phyloP scores from a whole-genome alignment of 2,113 vertebrate species.

The Sinocyclocheilus anshuiensis region DNA sequence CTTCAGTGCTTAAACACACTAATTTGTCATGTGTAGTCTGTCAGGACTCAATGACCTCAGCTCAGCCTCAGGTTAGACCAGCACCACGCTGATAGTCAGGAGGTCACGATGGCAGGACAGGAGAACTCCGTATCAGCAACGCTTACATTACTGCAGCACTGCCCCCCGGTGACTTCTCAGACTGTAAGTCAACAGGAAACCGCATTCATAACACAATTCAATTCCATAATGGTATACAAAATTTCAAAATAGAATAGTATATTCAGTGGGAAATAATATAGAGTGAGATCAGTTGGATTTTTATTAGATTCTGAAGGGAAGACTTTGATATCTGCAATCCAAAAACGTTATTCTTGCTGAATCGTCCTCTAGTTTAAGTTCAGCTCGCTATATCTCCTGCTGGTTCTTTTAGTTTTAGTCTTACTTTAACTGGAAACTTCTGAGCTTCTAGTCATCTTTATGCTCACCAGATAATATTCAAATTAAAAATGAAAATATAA shows the following conservation, averaged over 20 bases:
- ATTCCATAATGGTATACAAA: neutral
- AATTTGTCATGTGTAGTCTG: constrained; percentile 40
- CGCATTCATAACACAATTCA: neutral
- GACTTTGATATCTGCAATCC: neutral
- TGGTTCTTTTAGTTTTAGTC: neutral
- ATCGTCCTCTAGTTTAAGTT: neutral
- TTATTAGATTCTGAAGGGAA: neutral
- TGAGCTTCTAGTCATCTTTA: too few relatives aligned
- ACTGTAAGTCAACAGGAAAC: neutral
- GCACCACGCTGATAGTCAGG: constrained; percentile 20
- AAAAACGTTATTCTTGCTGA: neutral
- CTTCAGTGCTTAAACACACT: constrained; percentile 9
- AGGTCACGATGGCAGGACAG: constrained; percentile 13
- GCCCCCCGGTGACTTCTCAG: neutral
- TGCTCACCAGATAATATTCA: too few relatives aligned
- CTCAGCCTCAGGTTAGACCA: constrained; percentile 12
- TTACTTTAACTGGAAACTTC: neutral
- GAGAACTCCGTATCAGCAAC: neutral
- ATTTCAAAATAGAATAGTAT: neutral
- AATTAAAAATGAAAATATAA: too few relatives aligned
- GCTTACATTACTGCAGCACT: constrained; percentile 12
- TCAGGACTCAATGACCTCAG: constrained; percentile 28
- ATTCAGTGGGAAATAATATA: neutral
- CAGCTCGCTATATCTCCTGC: neutral
- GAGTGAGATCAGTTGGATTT: neutral